These are phyloP conservation scores for Beroe forskalii DNA, from an alignment of 37 sponge, comb jelly and placozoan genomes.

Conservation along the genomic window DNA sequence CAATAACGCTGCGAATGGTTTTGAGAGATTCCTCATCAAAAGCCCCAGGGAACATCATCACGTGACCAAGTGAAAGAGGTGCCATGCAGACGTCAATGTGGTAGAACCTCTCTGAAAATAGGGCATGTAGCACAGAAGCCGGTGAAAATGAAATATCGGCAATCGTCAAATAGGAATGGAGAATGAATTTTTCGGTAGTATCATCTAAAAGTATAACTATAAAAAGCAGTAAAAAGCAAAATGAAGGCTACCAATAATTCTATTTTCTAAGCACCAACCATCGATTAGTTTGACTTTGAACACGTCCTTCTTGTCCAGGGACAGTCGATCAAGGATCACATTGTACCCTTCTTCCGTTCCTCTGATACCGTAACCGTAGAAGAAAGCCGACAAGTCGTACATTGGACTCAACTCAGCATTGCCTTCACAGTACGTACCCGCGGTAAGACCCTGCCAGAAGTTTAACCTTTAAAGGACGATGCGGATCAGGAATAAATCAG, in stretches of 20 bases:
- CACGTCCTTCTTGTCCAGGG: slow-evolving; percentile 31
- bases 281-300: slow-evolving; percentile 55
- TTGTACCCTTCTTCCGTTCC: background rate
- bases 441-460: slow-evolving; percentile 1
- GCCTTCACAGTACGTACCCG: slow-evolving; percentile 41
- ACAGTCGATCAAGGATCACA: background rate
- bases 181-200: too few species aligned
- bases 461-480: too few species aligned
- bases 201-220: too few species aligned
- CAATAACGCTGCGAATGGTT: background rate
- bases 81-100: slow-evolving; percentile 44
- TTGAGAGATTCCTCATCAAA: slow-evolving; percentile 22
- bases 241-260: too few species aligned
- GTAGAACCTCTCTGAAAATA: slow-evolving; percentile 57
- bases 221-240: too few species aligned
- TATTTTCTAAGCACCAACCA: too few species aligned
- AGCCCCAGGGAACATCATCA: slow-evolving; percentile 40
- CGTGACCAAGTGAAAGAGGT: slow-evolving; percentile 28
- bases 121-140: too few species aligned
- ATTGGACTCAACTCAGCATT: slow-evolving; percentile 41
- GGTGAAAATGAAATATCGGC: too few species aligned
- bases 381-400: background rate
- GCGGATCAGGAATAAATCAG: too few species aligned
- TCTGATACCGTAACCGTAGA: slow-evolving; percentile 31
- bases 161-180: too few species aligned